Evolutionary conservation across 2,888 invertebrate genomes (phyloP).

Genomic region (Chymomyza caudatula): DNA sequence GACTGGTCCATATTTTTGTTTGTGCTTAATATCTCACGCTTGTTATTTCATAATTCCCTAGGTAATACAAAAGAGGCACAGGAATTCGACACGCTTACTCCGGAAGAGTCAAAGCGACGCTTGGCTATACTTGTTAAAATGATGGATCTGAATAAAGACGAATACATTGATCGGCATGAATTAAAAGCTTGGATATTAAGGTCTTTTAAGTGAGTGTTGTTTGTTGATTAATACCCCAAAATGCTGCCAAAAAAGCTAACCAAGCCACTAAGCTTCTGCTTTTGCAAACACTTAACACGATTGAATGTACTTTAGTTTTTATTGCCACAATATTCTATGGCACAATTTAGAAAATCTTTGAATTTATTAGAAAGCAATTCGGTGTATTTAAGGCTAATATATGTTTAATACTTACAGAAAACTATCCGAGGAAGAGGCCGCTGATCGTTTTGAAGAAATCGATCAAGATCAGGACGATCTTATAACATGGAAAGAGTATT

Average conservation of each 20-base stretch:
- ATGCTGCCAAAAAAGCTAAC: not conserved
- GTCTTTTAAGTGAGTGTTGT: slow-evolving; percentile 86
- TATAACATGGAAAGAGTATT: slow-evolving; percentile 93
- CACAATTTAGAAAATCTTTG: not conserved
- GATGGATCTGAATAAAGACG: slow-evolving; percentile 93
- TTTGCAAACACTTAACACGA: not conserved
- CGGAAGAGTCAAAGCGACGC: slow-evolving; percentile 90
- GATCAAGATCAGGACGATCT: slow-evolving; percentile 90
- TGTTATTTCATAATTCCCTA: slow-evolving; percentile 60
- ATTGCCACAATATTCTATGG: not conserved
- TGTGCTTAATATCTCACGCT: slow-evolving; percentile 1
- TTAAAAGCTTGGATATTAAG: slow-evolving; percentile 94
- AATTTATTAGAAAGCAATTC: too few relatives aligned
- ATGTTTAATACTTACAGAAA: slow-evolving; percentile 80
- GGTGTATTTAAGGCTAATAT: too few relatives aligned
- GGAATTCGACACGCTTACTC: slow-evolving; percentile 91
- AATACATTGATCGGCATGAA: slow-evolving; percentile 87
- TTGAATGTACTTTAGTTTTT: not conserved
- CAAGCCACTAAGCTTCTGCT: not conserved
- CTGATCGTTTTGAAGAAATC: slow-evolving; percentile 90
- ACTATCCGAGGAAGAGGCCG: slow-evolving; percentile 91
- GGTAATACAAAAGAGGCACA: slow-evolving; percentile 95
- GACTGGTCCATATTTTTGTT: not conserved
- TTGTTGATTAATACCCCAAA: slow-evolving; percentile 59
- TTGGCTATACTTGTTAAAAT: slow-evolving; percentile 86